Evolutionary conservation across 2,888 invertebrate species (phyloP), one percentile per base, ranked within the genome.

Genomic region (Ectobius pallidus): DNA sequence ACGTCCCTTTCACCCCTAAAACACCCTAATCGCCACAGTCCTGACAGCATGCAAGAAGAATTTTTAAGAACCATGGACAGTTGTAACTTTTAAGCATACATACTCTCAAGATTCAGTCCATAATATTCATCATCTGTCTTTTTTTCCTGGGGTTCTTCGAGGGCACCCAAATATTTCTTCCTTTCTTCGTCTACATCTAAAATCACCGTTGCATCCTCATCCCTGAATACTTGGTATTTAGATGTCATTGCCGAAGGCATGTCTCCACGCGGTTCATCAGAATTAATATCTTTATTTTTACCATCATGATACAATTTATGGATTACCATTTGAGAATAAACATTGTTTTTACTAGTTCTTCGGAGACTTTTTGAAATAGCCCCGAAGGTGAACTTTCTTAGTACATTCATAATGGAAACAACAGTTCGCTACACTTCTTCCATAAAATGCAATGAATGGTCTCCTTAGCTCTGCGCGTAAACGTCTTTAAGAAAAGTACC

Each of bases 131-230:
- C 74, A 49, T 58, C 65, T 49, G 34, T 7, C 42, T 39, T 25
- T 78, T 75, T 74, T 77, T 81, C 76, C 77, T 81, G 77, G 79
- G 81, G 76, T 78, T 81, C 75, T 78, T 79, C 78, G 76, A 81
- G 77, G 72, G 78, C 74, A 27, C 79, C 77, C 70, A 80, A 79
- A 69, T 78, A 75, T 77, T 81, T 82, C 52, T 79, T 77, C 72
- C 81, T 80, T 81, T 92, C 92, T 78, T 93, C 93, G 69, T 88
- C 89, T 22, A 92, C 88, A 80, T 94, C 91, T 76, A 91, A 87
- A 78, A 94, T 91, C 75, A 91, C 82, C 16, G 86, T 83, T 0
- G 91, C 84, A 80, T 93, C 91, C 77, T 87, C 86, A 78, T 94
- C 93, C 22, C 87, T 86, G 81, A 92, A 92, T 75, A 90, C 82